Conservation (phyloP, 1,140 invertebrate species). For the Kradibia gibbosae region DNA sequence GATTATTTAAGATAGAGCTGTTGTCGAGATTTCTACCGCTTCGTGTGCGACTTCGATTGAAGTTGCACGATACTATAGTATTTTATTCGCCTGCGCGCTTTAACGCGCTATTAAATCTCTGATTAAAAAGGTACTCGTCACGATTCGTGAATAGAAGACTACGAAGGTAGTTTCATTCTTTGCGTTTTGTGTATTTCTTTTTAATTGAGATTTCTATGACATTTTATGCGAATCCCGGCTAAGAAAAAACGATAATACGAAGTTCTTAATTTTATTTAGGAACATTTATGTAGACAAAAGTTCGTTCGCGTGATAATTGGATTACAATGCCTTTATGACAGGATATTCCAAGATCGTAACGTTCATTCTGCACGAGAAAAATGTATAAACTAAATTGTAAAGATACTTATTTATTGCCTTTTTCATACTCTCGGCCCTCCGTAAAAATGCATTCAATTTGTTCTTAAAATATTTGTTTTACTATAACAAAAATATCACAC, state of each 20-base stretch:
- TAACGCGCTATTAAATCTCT: slow-evolving; percentile 27
- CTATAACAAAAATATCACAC: no score
- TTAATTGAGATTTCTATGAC: background rate
- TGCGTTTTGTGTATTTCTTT: background rate
- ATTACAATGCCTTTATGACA: no score
- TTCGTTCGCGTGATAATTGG: slow-evolving; percentile 7
- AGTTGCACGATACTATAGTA: background rate
- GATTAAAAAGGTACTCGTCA: slow-evolving; percentile 39
- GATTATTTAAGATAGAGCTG: slow-evolving; percentile 11
- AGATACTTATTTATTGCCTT: no score
- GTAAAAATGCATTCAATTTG: no score
- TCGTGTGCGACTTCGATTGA: slow-evolving; percentile 9
- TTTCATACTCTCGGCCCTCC: no score
- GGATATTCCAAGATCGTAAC: no score
- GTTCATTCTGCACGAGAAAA: no score
- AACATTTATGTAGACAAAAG: background rate
- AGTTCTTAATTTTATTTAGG: background rate
- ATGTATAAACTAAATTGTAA: no score
- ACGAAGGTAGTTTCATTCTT: background rate
- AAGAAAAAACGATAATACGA: slow-evolving; percentile 18
- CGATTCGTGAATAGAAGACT: slow-evolving; percentile 5
- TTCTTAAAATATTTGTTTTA: no score
- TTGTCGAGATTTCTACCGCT: background rate
- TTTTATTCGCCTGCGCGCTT: slow-evolving; percentile 1
- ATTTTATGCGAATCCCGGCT: background rate